A percentile compares a stretch with the other conserved stretches of the same genome.
These are phyloP conservation scores for Cataglyphis altisquamis DNA, from an alignment of 2,888 invertebrate species.

Conservation along the genomic window DNA sequence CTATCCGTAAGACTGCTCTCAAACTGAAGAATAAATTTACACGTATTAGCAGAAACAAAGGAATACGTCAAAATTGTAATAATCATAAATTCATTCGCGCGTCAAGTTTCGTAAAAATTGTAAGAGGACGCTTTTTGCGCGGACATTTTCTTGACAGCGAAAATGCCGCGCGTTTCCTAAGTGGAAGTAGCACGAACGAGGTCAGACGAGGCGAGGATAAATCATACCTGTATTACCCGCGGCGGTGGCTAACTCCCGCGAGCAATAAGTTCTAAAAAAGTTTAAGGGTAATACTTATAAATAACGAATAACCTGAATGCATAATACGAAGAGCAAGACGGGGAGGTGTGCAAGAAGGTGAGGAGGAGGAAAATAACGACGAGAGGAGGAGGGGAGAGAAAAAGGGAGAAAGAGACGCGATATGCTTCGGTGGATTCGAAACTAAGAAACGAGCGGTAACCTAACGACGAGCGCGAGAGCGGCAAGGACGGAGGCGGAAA, in stretches of 20 bases:
- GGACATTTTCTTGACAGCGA: constrained; percentile 13
- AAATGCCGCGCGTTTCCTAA: constrained; percentile 18
- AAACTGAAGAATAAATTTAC: background rate
- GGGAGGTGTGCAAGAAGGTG: background rate
- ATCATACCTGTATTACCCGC: constrained; percentile 44
- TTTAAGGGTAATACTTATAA: constrained; percentile 66
- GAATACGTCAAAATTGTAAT: constrained; percentile 1
- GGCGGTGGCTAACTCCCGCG: constrained; percentile 44
- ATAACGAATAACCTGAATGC: constrained; percentile 71
- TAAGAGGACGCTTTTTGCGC: background rate
- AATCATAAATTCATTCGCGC: constrained; percentile 1
- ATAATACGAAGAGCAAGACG: constrained; percentile 57
- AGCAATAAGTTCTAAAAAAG: constrained; percentile 52
- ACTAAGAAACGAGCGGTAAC: constrained; percentile 59
- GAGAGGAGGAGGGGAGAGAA: constrained; percentile 22
- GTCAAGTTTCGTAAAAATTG: background rate
- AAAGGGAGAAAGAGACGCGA: constrained; percentile 16
- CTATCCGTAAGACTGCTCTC: background rate
- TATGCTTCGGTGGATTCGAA: constrained; percentile 63
- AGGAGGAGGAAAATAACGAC: constrained; percentile 35
- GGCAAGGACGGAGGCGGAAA: constrained; percentile 61
- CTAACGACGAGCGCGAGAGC: constrained; percentile 45
- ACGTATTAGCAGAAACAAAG: background rate
- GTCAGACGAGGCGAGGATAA: constrained; percentile 46
- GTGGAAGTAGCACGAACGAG: constrained; percentile 27